These are phyloP conservation scores for Brachyhypopomus gauderio DNA, from an alignment of 2,113 vertebrate genomes.

Conservation along the genomic window DNA sequence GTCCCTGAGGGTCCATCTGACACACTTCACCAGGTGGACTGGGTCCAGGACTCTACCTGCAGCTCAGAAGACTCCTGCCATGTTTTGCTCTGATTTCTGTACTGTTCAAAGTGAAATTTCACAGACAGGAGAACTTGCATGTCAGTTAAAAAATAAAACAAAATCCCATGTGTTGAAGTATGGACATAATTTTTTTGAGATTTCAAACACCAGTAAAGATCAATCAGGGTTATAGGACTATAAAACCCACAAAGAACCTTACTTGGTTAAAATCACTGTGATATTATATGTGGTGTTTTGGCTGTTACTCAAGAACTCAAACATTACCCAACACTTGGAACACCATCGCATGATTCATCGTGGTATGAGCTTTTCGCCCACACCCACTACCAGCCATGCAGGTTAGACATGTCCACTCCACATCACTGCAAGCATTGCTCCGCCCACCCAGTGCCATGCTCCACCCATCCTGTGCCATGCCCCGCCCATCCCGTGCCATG, in stretches of 20 bases:
- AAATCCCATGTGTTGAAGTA: neutral
- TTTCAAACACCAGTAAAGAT: too few relatives aligned
- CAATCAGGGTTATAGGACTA: too few relatives aligned
- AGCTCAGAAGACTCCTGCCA: slow-evolving; percentile 36
- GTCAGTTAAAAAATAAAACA: neutral
- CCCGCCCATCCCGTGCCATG: too few relatives aligned
- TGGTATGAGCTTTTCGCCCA: slow-evolving; percentile 32
- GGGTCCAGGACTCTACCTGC: slow-evolving; percentile 20
- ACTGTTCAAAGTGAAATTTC: slow-evolving; percentile 9
- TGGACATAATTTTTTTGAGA: too few relatives aligned
- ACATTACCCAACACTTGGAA: neutral
- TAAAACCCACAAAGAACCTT: too few relatives aligned
- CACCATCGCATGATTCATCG: slow-evolving; percentile 20
- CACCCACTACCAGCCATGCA: slow-evolving; percentile 2
- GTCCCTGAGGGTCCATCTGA: slow-evolving; percentile 23
- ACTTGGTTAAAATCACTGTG: too few relatives aligned
- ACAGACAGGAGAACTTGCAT: neutral
- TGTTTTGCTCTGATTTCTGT: slow-evolving; percentile 2
- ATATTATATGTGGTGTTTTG: neutral
- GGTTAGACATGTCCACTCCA: slow-evolving; percentile 17
- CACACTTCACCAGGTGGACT: slow-evolving; percentile 23
- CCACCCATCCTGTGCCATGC: neutral
- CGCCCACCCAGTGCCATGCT: neutral
- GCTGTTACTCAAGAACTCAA: slow-evolving; percentile 22
- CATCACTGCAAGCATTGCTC: neutral